Conservation (phyloP, 2,797 vertebrate genomes). For the Megalops cyprinoides region DNA sequence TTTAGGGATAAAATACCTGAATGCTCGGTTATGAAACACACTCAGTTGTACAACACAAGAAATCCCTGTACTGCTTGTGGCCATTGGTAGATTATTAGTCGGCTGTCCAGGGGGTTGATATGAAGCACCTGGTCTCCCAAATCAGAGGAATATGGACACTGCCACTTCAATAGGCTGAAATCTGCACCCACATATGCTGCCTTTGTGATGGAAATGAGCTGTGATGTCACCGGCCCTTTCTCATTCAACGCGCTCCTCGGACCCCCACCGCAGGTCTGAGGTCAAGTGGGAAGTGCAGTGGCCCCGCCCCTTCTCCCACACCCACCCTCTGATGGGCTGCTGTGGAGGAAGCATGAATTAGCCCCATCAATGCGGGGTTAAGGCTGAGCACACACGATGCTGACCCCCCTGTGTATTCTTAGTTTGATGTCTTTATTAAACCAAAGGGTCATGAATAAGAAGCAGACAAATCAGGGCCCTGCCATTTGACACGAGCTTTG, state of each 20-base stretch:
- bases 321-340: constrained; percentile 70
- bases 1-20: no score
- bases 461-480: constrained; percentile 41
- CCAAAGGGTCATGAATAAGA: constrained; percentile 78
- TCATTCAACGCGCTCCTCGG: constrained; percentile 76
- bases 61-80: constrained; percentile 42
- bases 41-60: neutral
- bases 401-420: constrained; percentile 75
- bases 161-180: constrained; percentile 79
- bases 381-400: constrained; percentile 74
- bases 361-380: constrained; percentile 78
- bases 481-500: constrained; percentile 72
- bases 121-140: constrained; percentile 89
- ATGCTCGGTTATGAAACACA: no score
- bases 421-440: constrained; percentile 78
- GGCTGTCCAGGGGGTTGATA: constrained; percentile 85
- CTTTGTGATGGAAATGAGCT: constrained; percentile 89
- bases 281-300: constrained; percentile 72
- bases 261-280: constrained; percentile 71
- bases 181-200: constrained; percentile 92
- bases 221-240: constrained; percentile 82
- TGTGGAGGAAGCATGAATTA: constrained; percentile 81
- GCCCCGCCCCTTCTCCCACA: constrained; percentile 44
- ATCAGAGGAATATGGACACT: constrained; percentile 75
- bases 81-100: constrained; percentile 78